These are phyloP conservation scores for Pelvicachromis taeniatus DNA, from an alignment of 2,113 vertebrate species.

Conservation along the genomic window DNA sequence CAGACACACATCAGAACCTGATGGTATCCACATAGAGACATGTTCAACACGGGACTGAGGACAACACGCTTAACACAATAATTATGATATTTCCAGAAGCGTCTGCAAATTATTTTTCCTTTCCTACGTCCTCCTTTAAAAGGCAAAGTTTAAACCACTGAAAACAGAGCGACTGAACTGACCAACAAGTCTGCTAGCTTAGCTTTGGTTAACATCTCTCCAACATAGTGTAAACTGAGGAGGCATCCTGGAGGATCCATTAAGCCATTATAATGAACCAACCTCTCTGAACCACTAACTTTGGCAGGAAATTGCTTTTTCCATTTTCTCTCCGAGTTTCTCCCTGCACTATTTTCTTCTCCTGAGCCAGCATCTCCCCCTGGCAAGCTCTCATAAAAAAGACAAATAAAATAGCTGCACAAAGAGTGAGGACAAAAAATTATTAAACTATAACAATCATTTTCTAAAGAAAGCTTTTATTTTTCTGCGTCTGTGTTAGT, in stretches of 20 bases:
- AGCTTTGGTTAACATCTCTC: conserved; percentile 50
- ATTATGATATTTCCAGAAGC: conserved; percentile 19
- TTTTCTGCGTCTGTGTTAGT: background rate
- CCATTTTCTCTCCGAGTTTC: conserved; percentile 65
- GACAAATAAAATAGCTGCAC: conserved; percentile 49
- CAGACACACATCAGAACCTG: conserved; percentile 17
- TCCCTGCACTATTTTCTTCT: conserved; percentile 41
- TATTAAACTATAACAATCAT: background rate
- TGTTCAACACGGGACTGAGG: background rate
- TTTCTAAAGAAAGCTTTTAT: background rate
- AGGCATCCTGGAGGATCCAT: conserved; percentile 75
- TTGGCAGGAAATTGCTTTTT: conserved; percentile 74
- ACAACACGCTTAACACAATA: background rate
- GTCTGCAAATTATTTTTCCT: conserved; percentile 23
- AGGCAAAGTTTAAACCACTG: conserved; percentile 26
- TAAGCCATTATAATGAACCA: conserved; percentile 70
- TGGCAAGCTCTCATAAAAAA: conserved; percentile 47
- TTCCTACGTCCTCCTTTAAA: conserved; percentile 3
- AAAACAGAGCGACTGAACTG: conserved; percentile 15
- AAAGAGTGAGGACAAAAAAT: conserved; percentile 9
- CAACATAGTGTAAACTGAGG: conserved; percentile 60
- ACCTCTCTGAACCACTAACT: conserved; percentile 68
- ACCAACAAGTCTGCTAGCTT: conserved; percentile 34
- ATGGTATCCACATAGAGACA: conserved; percentile 20
- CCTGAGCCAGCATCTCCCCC: conserved; percentile 42